Evolutionary conservation across 2,797 vertebrate genomes (phyloP).

Genomic region (Siniperca obscura): DNA sequence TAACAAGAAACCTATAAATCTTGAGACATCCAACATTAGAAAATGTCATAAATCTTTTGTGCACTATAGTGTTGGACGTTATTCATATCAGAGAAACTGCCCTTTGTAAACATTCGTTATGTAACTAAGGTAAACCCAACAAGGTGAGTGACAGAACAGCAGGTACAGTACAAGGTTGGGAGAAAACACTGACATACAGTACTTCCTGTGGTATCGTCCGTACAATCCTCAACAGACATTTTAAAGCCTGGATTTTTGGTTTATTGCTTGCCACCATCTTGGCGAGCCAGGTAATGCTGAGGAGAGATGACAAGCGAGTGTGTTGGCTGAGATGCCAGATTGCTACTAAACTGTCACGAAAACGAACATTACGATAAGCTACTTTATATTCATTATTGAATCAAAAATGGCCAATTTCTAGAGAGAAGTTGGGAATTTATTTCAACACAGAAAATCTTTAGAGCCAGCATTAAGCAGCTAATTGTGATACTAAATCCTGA

Average conservation of each 20-base stretch:
- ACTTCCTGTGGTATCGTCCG: neutral
- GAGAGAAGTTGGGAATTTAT: neutral
- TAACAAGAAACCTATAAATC: slow-evolving; percentile 29
- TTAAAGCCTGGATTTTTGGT: neutral
- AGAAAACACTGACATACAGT: neutral
- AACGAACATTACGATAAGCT: neutral
- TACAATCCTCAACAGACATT: neutral
- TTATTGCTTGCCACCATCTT: no score
- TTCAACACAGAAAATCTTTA: neutral
- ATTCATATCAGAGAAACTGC: neutral
- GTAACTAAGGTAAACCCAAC: neutral
- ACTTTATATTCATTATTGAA: neutral
- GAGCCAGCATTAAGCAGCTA: neutral
- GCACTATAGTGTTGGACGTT: neutral
- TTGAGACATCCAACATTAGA: neutral
- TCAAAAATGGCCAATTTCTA: neutral
- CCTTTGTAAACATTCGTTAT: neutral
- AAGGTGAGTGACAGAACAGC: neutral
- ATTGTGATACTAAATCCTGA: neutral
- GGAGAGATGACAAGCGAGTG: neutral
- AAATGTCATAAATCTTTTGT: slow-evolving; percentile 19
- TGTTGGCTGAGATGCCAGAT: neutral
- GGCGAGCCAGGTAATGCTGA: neutral
- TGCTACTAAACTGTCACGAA: neutral
- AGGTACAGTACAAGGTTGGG: fast-evolving